Evolutionary conservation across 1,140 invertebrate genomes (phyloP), one percentile per base, ranked within the genome.

Genomic region (Vanessa atalanta): DNA sequence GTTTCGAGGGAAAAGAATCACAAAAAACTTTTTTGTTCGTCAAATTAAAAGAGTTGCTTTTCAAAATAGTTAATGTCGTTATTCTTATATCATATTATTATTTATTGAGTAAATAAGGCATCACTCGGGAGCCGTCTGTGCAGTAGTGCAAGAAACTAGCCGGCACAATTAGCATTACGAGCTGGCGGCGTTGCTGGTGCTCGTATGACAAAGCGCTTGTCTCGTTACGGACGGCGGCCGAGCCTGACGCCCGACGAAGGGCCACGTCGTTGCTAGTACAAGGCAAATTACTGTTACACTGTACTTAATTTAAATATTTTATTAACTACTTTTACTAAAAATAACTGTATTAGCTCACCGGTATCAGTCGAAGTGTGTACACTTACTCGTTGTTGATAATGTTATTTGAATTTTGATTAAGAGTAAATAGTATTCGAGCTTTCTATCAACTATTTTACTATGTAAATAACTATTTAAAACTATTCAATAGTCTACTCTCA

Each of bases 151-250:
- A 43, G 37, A 43, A 43, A 43, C 37, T 43, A 43, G 7, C 37
- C 37, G 37, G 6, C 37, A 43, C 37, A 11, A 43, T 11, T 11
- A 43, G 37, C 37, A 9, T 0, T 9, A 1, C 37, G 37, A 43
- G 9, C 7, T 43, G 37, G 37, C 37, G 26, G 37, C 37, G 37
- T 11, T 9, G 37, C 37, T 43, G 37, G 37, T 9, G 20, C 53
- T n/a, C 11, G 53, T 53, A 13, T 60, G 66, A 69, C 51, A 69
- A 69, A 60, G 51, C 47, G 12, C 13, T 51, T 20, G 66, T 16
- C 31, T 60, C 16, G 8, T 60, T 60, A 60, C 5, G 43, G 2
- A 23, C 66, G 9, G 53, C 53, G 55, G 37, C 37, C 15, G 66
- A 57, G 53, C 66, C 55, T 69, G 66, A 57, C 66, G 51, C 15